Evolutionary conservation across 2,113 vertebrate species (phyloP).

Genomic region (Podilymbus podiceps): DNA sequence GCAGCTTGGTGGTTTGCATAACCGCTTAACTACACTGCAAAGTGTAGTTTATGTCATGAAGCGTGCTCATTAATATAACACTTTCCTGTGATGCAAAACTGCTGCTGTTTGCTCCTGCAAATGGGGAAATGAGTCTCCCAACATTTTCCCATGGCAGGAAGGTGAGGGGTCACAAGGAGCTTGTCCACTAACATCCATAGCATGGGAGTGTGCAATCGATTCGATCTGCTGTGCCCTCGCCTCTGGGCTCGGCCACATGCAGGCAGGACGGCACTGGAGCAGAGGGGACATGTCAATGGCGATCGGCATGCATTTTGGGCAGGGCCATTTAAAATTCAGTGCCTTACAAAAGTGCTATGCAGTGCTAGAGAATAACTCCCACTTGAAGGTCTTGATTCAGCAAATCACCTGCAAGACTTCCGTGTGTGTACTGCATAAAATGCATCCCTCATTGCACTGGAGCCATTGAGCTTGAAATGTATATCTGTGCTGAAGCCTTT

Average conservation of each 20-base stretch:
- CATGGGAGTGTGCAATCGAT: not conserved
- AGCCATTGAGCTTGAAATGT: not conserved
- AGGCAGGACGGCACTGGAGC: not conserved
- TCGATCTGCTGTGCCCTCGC: not conserved
- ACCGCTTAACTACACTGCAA: not conserved
- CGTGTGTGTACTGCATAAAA: not conserved
- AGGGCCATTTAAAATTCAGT: not conserved
- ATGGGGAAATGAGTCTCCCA: not conserved
- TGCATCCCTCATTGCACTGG: not conserved
- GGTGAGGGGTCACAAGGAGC: not conserved
- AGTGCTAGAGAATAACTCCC: not conserved
- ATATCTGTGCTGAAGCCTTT: not conserved
- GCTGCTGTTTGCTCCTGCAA: not conserved
- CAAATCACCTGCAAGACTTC: not conserved
- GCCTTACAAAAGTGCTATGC: not conserved
- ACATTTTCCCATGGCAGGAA: slow-evolving; percentile 42
- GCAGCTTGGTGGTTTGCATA: not conserved
- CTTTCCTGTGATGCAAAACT: not conserved
- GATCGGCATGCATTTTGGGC: not conserved
- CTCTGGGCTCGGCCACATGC: not conserved
- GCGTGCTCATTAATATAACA: not conserved
- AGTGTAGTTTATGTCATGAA: not conserved
- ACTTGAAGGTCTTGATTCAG: not conserved
- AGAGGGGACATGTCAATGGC: accelerated
- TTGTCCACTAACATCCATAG: not conserved